A percentile compares a stretch with the other conserved stretches of the same genome.
These are phyloP conservation scores for Eubasilissa regina DNA, from an alignment of 1,140 invertebrate species.

Conservation along the genomic window DNA sequence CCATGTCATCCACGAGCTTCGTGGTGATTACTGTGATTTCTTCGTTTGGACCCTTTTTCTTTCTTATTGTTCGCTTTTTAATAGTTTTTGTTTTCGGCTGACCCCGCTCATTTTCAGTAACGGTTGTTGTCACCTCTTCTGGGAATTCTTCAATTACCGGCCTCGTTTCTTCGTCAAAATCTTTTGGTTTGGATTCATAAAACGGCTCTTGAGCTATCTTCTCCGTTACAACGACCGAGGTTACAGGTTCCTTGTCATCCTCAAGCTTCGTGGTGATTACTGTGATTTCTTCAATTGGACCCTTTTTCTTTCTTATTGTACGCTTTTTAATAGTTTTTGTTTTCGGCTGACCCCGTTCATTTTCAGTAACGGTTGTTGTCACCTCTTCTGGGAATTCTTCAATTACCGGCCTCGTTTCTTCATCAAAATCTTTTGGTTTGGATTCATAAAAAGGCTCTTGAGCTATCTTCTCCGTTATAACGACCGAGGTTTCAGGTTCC, in stretches of 20 bases:
- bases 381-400: slow-evolving; percentile 29
- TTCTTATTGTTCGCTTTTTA: background rate
- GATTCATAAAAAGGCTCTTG: background rate
- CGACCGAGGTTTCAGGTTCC: slow-evolving; percentile 54
- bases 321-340: slow-evolving; percentile 21
- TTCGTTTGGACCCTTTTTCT: slow-evolving; percentile 12
- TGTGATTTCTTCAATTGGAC: slow-evolving; percentile 65
- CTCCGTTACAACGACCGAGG: slow-evolving; percentile 37
- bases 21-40: slow-evolving; percentile 4
- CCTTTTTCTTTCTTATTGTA: slow-evolving; percentile 57
- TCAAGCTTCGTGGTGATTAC: slow-evolving; percentile 66
- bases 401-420: background rate
- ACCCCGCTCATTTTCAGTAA: background rate
- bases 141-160: slow-evolving; percentile 35
- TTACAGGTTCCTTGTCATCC: slow-evolving; percentile 59
- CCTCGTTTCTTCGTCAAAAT: slow-evolving; percentile 63
- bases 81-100: background rate
- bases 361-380: background rate
- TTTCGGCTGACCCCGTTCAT: background rate
- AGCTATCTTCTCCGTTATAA: slow-evolving; percentile 4
- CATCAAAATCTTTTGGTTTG: background rate
- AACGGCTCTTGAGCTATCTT: slow-evolving; percentile 42
- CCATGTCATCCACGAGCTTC: background rate
- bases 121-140: slow-evolving; percentile 1
- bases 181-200: background rate